A percentile compares a stretch with the other conserved stretches of the same genome.
Evolutionary conservation across 2,113 vertebrate species (phyloP).

Genomic region (Xyrauchen texanus): DNA sequence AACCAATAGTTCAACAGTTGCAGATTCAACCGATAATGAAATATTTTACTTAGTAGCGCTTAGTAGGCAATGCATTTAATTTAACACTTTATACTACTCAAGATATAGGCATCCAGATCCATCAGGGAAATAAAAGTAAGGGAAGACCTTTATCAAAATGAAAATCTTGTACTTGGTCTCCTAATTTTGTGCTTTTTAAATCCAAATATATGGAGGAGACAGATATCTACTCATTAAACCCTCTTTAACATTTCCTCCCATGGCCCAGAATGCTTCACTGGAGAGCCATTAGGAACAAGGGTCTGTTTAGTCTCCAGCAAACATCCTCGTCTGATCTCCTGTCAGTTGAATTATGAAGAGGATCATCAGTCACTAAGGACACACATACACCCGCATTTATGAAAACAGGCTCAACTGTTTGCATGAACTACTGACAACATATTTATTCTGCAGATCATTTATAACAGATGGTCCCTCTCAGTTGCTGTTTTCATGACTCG

Average conservation of each 20-base stretch:
- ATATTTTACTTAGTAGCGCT: too few relatives aligned
- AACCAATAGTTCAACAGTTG: too few relatives aligned
- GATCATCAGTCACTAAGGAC: slow-evolving; percentile 25
- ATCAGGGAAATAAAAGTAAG: too few relatives aligned
- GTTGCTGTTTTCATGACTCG: slow-evolving; percentile 9
- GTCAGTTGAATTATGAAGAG: slow-evolving; percentile 46
- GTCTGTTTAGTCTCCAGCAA: slow-evolving; percentile 39
- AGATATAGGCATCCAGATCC: too few relatives aligned
- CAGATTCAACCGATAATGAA: too few relatives aligned
- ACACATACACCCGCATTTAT: slow-evolving; percentile 2
- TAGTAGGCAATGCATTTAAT: too few relatives aligned
- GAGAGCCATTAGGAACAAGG: slow-evolving; percentile 36
- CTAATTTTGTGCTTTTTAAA: too few relatives aligned
- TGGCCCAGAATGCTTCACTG: slow-evolving; percentile 22
- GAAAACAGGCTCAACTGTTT: slow-evolving; percentile 2
- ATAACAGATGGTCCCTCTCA: background rate
- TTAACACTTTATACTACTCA: too few relatives aligned
- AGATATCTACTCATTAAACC: slow-evolving; percentile 30
- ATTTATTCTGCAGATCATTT: slow-evolving; percentile 1
- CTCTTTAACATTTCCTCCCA: slow-evolving; percentile 33
- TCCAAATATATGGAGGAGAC: slow-evolving; percentile 7
- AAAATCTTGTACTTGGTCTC: too few relatives aligned
- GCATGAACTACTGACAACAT: slow-evolving; percentile 18
- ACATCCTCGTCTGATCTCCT: slow-evolving; percentile 43
- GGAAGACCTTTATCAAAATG: too few relatives aligned